Base-by-base conservation (phyloP, 1,140 invertebrate species). In the Acromyrmex charruanus region DNA sequence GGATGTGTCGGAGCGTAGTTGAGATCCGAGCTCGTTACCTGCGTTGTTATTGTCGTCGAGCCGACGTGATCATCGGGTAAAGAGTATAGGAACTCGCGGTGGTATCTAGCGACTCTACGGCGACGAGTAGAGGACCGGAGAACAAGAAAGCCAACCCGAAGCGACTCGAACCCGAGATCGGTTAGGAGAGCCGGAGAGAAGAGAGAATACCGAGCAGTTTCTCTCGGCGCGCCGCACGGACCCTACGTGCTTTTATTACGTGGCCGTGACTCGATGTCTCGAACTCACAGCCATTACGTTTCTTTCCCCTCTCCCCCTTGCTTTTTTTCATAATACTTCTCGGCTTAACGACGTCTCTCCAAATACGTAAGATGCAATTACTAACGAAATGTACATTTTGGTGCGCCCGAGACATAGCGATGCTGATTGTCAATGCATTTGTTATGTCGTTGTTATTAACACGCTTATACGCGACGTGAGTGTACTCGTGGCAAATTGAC, bases 171-270 rank as follows among this genome's bases (percentile, higher is more conserved):
- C 87, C 82, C 82, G 81, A 81, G 77, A 93, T 90, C 91, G 92
- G 93, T 89, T 88, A 91, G 91, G 88, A 92, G 92, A 93, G 91
- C 61, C 85, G 86, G 59, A 88, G 88, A 91, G 86, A n/a, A 91
- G 92, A 93, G 91, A 92, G 93, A 92, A 92, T 91, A 89, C 90
- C 75, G 93, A 91, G 92, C 93, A 94, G 93, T 94, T 87, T 90
- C 86, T 91, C 89, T 92, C 87, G 89, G 91, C 91, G 88, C 91
- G 93, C 84, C 93, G 92, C 90, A 80, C 93, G 51, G 91, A 77
- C 88, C 90, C 92, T 92, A 93, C 92, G 92, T 94, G 93, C 93
- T 93, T 93, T 94, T 93, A 94, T 94, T 92, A 90, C 87, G 77
- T 86, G 91, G 87, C 80, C 82, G 82, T 74, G 89, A 77, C 86